These are phyloP conservation scores for Agapostemon virescens DNA, from an alignment of 2,888 invertebrate genomes.

Conservation along the genomic window DNA sequence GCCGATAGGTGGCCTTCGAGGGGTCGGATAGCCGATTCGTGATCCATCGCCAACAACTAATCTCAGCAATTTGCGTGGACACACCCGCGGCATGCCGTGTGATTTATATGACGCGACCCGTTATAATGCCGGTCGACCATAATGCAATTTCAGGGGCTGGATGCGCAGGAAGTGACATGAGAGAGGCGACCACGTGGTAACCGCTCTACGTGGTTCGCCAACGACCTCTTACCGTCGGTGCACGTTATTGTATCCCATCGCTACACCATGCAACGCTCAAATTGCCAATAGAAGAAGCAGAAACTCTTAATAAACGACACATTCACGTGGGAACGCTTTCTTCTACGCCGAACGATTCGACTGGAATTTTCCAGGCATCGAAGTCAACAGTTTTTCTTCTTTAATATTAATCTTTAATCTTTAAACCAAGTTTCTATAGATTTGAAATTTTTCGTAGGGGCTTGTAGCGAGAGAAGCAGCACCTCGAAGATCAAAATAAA, in stretches of 20 bases:
- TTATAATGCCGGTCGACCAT: conserved; percentile 63
- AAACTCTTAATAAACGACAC: background rate
- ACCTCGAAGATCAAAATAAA: no score
- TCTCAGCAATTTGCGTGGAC: conserved; percentile 64
- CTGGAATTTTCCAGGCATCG: background rate
- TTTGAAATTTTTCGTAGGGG: no score
- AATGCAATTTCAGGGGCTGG: conserved; percentile 63
- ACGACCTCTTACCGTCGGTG: conserved; percentile 46
- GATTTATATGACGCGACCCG: conserved; percentile 67
- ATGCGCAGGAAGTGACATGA: conserved; percentile 67
- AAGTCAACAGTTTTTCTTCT: background rate
- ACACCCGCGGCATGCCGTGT: conserved; percentile 55
- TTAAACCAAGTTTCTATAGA: no score
- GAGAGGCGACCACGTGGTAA: conserved; percentile 62
- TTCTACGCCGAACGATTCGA: background rate
- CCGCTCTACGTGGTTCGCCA: conserved; percentile 45
- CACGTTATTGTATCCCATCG: conserved; percentile 5
- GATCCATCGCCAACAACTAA: conserved; percentile 66
- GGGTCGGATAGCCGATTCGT: conserved; percentile 57
- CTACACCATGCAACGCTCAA: background rate
- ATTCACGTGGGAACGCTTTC: background rate
- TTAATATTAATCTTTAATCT: no score
- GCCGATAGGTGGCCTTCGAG: conserved; percentile 33
- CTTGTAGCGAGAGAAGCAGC: no score
- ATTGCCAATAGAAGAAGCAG: conserved; percentile 1